Conservation (phyloP, 2,797 vertebrate species). For the Chaunax sp. region DNA sequence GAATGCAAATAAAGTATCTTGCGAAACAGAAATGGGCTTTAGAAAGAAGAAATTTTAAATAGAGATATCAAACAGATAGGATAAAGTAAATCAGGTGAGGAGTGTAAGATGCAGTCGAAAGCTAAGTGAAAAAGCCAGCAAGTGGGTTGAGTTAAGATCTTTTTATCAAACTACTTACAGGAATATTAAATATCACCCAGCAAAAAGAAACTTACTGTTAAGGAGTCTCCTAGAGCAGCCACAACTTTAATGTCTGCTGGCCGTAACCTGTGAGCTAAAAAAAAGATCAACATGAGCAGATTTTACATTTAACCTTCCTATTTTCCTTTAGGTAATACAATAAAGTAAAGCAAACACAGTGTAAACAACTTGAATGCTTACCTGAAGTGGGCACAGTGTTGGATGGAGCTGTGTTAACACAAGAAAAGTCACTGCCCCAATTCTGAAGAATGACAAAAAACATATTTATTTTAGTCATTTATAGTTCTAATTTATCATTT, state of each 20-base stretch:
- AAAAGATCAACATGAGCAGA: conserved; percentile 16
- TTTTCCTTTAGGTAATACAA: neutral
- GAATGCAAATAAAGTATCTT: too few species aligned
- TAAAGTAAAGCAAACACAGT: neutral
- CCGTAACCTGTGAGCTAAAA: conserved; percentile 87
- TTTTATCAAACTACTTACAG: neutral
- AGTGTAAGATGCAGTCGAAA: too few species aligned
- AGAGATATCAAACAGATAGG: neutral
- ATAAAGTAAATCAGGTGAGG: neutral
- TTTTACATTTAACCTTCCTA: neutral
- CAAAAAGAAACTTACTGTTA: conserved; percentile 90
- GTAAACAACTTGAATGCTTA: conserved; percentile 63
- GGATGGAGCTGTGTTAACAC: conserved; percentile 77
- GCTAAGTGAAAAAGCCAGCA: too few species aligned
- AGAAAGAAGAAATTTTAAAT: neutral
- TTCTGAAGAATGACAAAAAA: conserved; percentile 81
- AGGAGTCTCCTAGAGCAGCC: conserved; percentile 90
- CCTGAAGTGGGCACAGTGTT: conserved; percentile 87
- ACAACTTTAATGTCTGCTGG: conserved; percentile 90
- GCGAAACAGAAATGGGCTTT: neutral
- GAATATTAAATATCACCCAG: conserved; percentile 12
- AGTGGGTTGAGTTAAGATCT: neutral
- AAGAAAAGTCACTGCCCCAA: conserved; percentile 92
- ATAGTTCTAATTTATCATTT: neutral
- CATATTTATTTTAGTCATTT: neutral